These are phyloP conservation scores for Potamarius usumacintae DNA, from an alignment of 2,113 vertebrate genomes.

Conservation along the genomic window DNA sequence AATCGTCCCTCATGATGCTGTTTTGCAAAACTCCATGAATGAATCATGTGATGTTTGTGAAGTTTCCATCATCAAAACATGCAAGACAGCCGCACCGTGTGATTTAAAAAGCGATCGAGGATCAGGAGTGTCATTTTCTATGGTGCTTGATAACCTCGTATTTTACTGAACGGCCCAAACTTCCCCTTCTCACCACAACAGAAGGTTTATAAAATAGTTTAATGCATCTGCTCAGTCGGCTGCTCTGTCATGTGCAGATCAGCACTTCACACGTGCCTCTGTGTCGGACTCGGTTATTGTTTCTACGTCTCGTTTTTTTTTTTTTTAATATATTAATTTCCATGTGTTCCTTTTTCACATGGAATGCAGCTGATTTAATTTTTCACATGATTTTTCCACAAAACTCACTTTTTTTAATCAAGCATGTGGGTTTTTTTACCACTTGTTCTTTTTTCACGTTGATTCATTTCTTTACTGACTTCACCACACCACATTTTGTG, in stretches of 20 bases:
- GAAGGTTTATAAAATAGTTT: slow-evolving; percentile 76
- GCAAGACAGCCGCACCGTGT: slow-evolving; percentile 50
- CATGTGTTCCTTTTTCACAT: not conserved
- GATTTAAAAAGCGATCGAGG: slow-evolving; percentile 72
- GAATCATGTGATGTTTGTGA: slow-evolving; percentile 69
- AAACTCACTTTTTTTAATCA: not conserved
- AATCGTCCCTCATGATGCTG: slow-evolving; percentile 61
- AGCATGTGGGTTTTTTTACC: not conserved
- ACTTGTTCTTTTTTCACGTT: not conserved
- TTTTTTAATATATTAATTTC: not conserved
- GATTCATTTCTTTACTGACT: not conserved
- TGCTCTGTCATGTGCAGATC: slow-evolving; percentile 77
- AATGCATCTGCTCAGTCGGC: slow-evolving; percentile 71
- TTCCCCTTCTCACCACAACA: slow-evolving; percentile 51
- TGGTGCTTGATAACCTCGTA: not conserved
- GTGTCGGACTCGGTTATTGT: not conserved
- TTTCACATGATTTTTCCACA: not conserved
- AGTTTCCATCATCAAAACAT: slow-evolving; percentile 54
- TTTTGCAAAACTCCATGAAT: slow-evolving; percentile 60
- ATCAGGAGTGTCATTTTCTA: slow-evolving; percentile 33
- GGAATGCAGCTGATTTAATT: no score
- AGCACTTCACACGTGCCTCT: slow-evolving; percentile 61
- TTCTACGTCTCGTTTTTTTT: not conserved
- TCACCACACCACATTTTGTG: not conserved
- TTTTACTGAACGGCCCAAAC: not conserved